Conservation (phyloP, 1,140 invertebrate species). For the Stegodyphus mimosarum region DNA sequence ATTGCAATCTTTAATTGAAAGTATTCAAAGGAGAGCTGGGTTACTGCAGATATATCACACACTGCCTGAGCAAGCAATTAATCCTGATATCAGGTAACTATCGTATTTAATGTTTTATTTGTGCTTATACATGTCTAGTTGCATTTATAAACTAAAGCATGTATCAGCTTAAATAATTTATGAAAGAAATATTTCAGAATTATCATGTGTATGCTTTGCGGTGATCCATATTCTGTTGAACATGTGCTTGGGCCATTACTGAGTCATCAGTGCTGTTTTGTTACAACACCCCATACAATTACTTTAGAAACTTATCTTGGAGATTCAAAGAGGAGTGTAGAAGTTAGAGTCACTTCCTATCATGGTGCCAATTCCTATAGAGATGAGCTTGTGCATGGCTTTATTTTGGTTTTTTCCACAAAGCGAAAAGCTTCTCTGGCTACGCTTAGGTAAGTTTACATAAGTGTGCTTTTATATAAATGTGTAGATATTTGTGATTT, state of each 20-base stretch:
- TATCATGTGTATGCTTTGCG: slow-evolving; percentile 97
- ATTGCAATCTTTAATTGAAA: slow-evolving; percentile 56
- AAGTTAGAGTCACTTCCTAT: slow-evolving; percentile 94
- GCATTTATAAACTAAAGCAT: too few relatives aligned
- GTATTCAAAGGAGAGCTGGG: slow-evolving; percentile 75
- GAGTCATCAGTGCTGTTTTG: slow-evolving; percentile 86
- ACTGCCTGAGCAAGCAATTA: slow-evolving; percentile 79
- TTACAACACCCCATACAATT: slow-evolving; percentile 84
- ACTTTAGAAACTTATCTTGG: slow-evolving; percentile 92
- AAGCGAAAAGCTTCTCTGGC: slow-evolving; percentile 94
- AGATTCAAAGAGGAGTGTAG: slow-evolving; percentile 82
- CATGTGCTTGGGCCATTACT: slow-evolving; percentile 89
- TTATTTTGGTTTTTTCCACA: slow-evolving; percentile 94
- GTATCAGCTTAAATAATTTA: too few relatives aligned
- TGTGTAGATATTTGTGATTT: too few relatives aligned
- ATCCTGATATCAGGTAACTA: slow-evolving; percentile 84
- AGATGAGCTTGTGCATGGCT: slow-evolving; percentile 94
- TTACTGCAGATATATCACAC: slow-evolving; percentile 80
- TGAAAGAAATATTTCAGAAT: slow-evolving; percentile 71
- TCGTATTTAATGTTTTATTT: slow-evolving; percentile 13
- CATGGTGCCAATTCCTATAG: slow-evolving; percentile 92
- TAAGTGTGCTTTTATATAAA: too few relatives aligned
- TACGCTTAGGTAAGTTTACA: slow-evolving; percentile 84
- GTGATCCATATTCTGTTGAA: slow-evolving; percentile 92
- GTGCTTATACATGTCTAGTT: too few relatives aligned